Evolutionary conservation across 1,140 invertebrate species (phyloP), one percentile per base, ranked within the genome.

Genomic region (Leptopilina boulardi): DNA sequence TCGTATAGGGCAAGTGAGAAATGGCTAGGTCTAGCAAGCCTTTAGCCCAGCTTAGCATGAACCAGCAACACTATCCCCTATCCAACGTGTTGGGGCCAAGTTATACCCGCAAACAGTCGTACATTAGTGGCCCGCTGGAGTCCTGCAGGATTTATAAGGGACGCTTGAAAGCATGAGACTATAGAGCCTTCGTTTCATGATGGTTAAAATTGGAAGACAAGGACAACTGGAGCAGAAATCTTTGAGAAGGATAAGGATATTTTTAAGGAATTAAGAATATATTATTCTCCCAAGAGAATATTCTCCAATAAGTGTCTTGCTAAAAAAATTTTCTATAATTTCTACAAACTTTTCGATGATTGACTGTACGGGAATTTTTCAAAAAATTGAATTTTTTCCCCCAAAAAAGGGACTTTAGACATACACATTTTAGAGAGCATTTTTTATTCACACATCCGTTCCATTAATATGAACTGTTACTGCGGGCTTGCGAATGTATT

Each of bases 71-170:
- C 84, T 85, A 84, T 86, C 84, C 84, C 85, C 85, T 87, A 89
- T 87, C 89, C 88, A 88, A 91, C 89, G 87, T 89, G 89, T 90
- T 84, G 87, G 87, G 89, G 88, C 87, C 89, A 90, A 91, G 89
- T 91, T 91, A 91, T 91, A 89, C 89, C 89, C 89, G 87, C 89
- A 91, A 91, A 91, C 89, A 91, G 90, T 90, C 89, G 90, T 91
- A 91, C 89, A 90, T 91, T 91, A 91, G 89, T 91, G n/a, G 89
- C 89, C 88, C 85, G 86, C 87, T 84, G 80, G 87, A 90, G 88
- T 91, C 88, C 87, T 89, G 85, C 84, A 90, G 89, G 89, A 91
- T 91, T 91, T 91, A 91, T 91, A 91, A 87, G 88, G 86, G 87
- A 85, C 82, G 86, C 87, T 83, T 85, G 83, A 82, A 81, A 79